Evolutionary conservation across 2,888 invertebrate species (phyloP), one percentile per base, ranked within the genome.

Genomic region (Harpagoxenus sublaevis): DNA sequence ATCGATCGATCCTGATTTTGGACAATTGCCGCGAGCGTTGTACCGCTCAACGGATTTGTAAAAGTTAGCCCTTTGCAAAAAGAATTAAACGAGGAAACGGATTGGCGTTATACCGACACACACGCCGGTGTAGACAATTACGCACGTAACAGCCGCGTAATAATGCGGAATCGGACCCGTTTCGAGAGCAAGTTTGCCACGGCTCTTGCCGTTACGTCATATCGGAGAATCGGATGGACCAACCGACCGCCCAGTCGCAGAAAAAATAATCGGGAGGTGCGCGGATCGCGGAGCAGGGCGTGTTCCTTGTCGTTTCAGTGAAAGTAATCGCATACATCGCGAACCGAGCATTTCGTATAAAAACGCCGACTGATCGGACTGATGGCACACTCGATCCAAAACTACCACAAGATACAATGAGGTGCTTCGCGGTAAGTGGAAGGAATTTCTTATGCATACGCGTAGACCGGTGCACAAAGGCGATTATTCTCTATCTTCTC

Each of bases 311-410:
- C 83, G 65, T 86, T 86, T 85, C 88, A 90, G 93, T 93, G 93
- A 93, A 93, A 93, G 93, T 93, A 90, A 90, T 90, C 85, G 83
- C 81, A 45, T 79, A 85, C 86, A 85, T 89, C 79, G 86, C 75
- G 86, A 79, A 75, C 78, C 71, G 57, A 86, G 86, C 87, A 91
- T 90, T 87, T 86, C 88, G 88, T 93, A 93, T 93, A 93, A 92
- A 93, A 92, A 92, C 91, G 77, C 78, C 86, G 88, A 35, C 79
- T 78, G 83, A 74, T 70, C 84, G 65, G 81, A 62, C 88, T 87
- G 90, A 92, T 91, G 90, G 87, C 92, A 93, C 89, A 92, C 91
- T 90, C 87, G 81, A 73, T 90, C 87, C 91, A 86, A 86, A 89
- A 87, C 73, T 39, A 84, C 85, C 88, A 87, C 70, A 70, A 83